Conservation (phyloP, 2,797 vertebrate genomes). For the Notoglanidium macrostoma region DNA sequence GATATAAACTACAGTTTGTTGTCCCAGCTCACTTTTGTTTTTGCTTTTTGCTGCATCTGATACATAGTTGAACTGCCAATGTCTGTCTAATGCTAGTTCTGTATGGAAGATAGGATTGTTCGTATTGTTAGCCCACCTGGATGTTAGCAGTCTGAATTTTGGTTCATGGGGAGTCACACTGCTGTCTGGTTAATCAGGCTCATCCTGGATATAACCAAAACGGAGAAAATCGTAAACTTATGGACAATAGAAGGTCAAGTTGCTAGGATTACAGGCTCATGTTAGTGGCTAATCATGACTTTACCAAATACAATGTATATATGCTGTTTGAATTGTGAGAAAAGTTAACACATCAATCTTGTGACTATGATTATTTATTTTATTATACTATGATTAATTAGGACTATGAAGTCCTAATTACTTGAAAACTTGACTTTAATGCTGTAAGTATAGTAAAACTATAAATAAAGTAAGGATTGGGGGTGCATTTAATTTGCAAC, state of each 20-base stretch:
- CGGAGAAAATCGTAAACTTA: background rate
- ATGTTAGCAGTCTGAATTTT: background rate
- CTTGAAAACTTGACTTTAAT: background rate
- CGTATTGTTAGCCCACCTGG: background rate
- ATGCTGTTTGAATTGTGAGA: background rate
- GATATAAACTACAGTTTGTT: background rate
- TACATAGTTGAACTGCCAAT: background rate
- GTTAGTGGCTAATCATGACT: constrained; percentile 4
- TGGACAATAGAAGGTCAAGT: background rate
- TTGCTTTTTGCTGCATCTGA: background rate
- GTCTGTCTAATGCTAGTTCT: background rate
- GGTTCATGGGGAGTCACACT: background rate
- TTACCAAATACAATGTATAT: background rate
- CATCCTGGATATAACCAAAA: background rate
- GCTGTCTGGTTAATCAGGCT: background rate
- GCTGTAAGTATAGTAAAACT: background rate
- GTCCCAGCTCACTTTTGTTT: background rate
- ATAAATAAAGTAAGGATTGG: background rate
- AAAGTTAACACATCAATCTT: background rate
- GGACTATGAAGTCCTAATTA: background rate
- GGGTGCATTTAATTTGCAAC: background rate
- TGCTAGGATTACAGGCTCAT: background rate
- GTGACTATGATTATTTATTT: background rate
- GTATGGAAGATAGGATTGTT: background rate
- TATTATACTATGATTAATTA: too few species aligned